phyloP scores from a whole-genome alignment of 2,797 vertebrate species.

The Lacerta agilis region DNA sequence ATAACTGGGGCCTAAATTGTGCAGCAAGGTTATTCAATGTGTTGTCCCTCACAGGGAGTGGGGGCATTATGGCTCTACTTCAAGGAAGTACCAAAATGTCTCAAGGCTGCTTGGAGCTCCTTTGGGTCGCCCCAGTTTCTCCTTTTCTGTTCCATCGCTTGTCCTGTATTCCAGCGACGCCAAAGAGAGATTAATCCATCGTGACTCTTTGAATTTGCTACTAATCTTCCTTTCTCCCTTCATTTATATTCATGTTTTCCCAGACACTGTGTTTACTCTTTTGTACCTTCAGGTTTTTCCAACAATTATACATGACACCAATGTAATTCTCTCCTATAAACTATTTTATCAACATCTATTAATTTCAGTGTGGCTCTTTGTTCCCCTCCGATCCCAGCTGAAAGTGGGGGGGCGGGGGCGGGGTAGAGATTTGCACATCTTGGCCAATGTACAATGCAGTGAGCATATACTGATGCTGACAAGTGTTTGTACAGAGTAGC shows the following conservation, averaged over 20 bases:
- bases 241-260: conserved; percentile 30
- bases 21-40: background rate
- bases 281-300: conserved; percentile 16
- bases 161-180: background rate
- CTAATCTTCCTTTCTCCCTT: conserved; percentile 33
- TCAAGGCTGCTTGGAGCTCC: background rate
- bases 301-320: background rate
- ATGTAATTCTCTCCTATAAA: conserved; percentile 7
- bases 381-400: background rate
- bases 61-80: background rate
- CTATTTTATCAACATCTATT: conserved; percentile 12
- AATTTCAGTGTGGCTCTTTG: background rate
- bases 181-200: conserved; percentile 28
- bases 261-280: conserved; percentile 17
- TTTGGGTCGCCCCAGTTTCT: background rate
- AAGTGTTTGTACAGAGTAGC: background rate
- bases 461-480: background rate
- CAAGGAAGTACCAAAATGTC: background rate
- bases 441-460: background rate
- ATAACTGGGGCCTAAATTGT: too few species aligned
- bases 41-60: background rate
- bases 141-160: conserved; percentile 13
- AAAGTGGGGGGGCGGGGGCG: background rate
- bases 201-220: conserved; percentile 12
- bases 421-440: background rate